Evolutionary conservation across 2,797 vertebrate genomes (phyloP).

Genomic region (Halcyon leucocephala): DNA sequence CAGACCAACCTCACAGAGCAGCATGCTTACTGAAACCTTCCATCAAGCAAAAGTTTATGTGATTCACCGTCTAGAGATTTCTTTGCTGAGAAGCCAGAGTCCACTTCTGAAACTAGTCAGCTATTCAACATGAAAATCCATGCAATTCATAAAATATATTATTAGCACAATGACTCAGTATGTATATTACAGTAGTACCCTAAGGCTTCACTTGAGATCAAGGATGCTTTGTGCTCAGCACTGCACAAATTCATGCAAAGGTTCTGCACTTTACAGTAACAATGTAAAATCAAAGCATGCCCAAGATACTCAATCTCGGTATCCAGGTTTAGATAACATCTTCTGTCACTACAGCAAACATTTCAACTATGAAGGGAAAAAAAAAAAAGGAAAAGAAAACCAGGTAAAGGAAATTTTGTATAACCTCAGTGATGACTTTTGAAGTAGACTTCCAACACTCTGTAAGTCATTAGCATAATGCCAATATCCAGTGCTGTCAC

Average conservation of each 20-base stretch:
- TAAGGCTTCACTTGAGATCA: neutral
- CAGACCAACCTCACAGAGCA: accelerated
- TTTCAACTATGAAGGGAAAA: accelerated
- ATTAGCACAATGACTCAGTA: neutral
- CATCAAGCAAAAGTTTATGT: neutral
- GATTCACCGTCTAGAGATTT: neutral
- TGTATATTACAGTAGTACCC: neutral
- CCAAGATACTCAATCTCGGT: neutral
- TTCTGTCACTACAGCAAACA: neutral
- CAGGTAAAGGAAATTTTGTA: neutral
- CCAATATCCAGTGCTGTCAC: neutral
- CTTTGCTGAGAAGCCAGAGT: neutral
- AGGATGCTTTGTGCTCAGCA: conserved; percentile 7
- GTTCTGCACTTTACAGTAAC: neutral
- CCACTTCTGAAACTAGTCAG: neutral
- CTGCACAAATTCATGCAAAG: neutral
- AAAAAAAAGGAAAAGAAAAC: neutral
- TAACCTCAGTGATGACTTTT: neutral
- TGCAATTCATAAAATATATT: neutral
- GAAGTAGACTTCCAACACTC: neutral
- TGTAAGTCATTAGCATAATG: neutral
- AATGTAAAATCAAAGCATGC: neutral
- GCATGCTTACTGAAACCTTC: neutral
- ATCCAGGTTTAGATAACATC: neutral
- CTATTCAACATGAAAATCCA: neutral